phyloP scores from a whole-genome alignment of 2,113 vertebrate genomes.

The Rhabdornis inornatus region DNA sequence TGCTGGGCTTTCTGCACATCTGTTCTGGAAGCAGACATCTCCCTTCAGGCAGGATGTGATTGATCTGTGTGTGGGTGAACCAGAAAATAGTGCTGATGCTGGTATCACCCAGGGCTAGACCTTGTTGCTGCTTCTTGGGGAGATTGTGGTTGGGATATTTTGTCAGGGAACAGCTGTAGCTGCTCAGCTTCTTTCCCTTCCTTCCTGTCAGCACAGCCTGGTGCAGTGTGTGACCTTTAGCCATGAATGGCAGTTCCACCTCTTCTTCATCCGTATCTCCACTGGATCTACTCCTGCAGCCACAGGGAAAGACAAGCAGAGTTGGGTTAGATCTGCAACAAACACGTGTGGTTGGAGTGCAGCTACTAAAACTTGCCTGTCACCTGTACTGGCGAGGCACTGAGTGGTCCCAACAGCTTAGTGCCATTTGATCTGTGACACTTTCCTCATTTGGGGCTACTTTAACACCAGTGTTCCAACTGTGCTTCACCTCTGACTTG shows the following conservation, averaged over 20 bases:
- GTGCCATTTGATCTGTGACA: not conserved
- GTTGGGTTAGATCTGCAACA: not conserved
- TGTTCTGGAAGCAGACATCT: not conserved
- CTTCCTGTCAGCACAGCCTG: not conserved
- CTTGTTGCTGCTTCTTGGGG: not conserved
- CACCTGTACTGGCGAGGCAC: not conserved
- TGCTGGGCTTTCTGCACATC: not conserved
- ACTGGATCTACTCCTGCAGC: not conserved
- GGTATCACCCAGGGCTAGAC: not conserved
- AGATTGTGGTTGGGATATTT: not conserved
- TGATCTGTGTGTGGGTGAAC: not conserved
- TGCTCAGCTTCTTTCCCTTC: not conserved
- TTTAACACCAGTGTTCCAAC: not conserved
- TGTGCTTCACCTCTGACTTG: not conserved
- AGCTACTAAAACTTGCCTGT: not conserved
- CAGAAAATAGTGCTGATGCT: not conserved
- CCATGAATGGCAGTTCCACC: not conserved
- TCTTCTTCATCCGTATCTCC: not conserved
- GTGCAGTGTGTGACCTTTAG: not conserved
- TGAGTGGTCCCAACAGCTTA: not conserved
- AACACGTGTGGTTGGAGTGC: fast-evolving
- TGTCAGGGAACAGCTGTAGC: not conserved
- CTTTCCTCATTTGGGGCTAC: fast-evolving
- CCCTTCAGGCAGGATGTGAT: not conserved
- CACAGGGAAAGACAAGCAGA: not conserved